Percentiles rank a stretch among this genome's conserved stretches.
Evolutionary conservation across 2,888 invertebrate genomes (phyloP).

Genomic region (Agrotis exclamationis): DNA sequence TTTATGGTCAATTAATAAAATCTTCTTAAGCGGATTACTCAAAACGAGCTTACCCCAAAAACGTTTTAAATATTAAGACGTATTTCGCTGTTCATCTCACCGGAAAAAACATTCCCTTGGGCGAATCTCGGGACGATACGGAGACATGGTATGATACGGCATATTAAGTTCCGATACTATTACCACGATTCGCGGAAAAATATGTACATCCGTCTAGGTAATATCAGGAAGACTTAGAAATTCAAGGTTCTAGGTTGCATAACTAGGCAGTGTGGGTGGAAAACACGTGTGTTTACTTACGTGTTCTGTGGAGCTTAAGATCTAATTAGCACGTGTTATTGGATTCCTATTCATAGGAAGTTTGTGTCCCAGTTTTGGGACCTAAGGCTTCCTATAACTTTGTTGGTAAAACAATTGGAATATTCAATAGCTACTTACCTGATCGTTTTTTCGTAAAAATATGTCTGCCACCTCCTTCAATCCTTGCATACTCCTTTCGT

Average conservation of each 20-base stretch:
- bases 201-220: slow-evolving; percentile 21
- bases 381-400: neutral
- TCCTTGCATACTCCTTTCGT: no score
- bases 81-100: slow-evolving; percentile 28
- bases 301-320: neutral
- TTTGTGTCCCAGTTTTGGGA: neutral
- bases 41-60: slow-evolving; percentile 24
- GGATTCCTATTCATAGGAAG: neutral
- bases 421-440: neutral
- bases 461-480: neutral
- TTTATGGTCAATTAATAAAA: neutral
- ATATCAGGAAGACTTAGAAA: slow-evolving; percentile 57
- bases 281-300: slow-evolving; percentile 33
- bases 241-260: slow-evolving; percentile 50
- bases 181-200: slow-evolving; percentile 45
- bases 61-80: slow-evolving; percentile 27
- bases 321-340: slow-evolving; percentile 27
- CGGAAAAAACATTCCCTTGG: slow-evolving; percentile 17
- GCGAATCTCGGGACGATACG: slow-evolving; percentile 5
- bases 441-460: neutral
- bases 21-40: slow-evolving; percentile 12
- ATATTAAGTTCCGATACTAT: slow-evolving; percentile 41
- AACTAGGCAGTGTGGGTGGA: slow-evolving; percentile 13
- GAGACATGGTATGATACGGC: slow-evolving; percentile 43
- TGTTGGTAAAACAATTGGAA: neutral